Conservation (phyloP, 2,888 invertebrate species). For the Nomada ruficornis region DNA sequence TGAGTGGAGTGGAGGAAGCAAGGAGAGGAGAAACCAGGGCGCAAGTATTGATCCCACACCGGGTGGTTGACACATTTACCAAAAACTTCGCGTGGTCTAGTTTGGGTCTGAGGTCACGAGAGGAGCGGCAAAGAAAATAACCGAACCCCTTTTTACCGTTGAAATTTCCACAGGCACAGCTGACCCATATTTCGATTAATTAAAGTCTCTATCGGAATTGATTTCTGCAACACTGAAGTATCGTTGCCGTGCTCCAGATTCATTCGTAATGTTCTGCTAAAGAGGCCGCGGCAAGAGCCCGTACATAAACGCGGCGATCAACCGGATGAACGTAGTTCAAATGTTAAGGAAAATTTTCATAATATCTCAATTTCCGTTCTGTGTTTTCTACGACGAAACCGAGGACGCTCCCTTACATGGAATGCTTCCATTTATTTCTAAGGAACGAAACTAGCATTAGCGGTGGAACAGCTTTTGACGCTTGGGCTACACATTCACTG, state of each 20-base stretch:
- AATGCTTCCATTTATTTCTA: no score
- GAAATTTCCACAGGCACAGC: neutral
- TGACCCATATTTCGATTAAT: constrained; percentile 29
- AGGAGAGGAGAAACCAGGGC: constrained; percentile 76
- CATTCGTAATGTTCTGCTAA: constrained; percentile 1
- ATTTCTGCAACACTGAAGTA: constrained; percentile 10
- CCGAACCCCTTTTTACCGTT: neutral
- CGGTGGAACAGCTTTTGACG: neutral
- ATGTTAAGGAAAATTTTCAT: neutral
- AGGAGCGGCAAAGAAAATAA: constrained; percentile 51
- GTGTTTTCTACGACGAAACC: no score
- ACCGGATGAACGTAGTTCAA: neutral
- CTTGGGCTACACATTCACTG: no score
- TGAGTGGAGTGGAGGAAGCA: constrained; percentile 43
- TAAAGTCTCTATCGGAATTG: constrained; percentile 13
- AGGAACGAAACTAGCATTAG: neutral
- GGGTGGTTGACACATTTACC: constrained; percentile 81
- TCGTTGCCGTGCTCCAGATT: constrained; percentile 10
- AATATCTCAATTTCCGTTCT: no score
- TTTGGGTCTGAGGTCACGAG: constrained; percentile 68
- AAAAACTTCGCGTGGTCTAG: constrained; percentile 79
- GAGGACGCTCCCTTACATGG: no score
- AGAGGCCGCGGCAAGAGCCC: neutral
- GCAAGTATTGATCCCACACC: constrained; percentile 81
- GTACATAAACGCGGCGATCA: neutral